Evolutionary conservation across 1,140 invertebrate genomes (phyloP), one percentile per base, ranked within the genome.

Genomic region (Ceratina calcarata): DNA sequence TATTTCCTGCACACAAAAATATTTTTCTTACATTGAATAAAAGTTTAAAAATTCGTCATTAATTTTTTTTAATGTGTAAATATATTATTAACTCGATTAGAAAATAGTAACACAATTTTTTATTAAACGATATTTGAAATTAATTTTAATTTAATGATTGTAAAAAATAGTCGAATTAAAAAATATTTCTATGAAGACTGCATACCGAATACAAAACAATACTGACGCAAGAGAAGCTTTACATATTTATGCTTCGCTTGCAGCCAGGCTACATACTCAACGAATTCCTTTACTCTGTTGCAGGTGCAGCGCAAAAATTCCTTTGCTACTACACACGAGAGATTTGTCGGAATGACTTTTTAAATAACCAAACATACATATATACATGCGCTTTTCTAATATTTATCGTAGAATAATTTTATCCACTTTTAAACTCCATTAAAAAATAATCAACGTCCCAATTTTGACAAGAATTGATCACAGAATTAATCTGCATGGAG

Each of bases 1-100:
- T 96, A 89, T 98, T 97, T 71, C 97, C 97, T 95, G 90, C 24
- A 86, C 92, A 81, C 53, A 45, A 8, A 85, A n/a, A 70, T n/a
- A 10, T 49, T 16, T 55, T 60, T 8, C 32, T 64, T 51, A 0
- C 0, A 55, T 15, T 15, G 45, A 55, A 2, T 22, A 78, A 20
- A n/a, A 32, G 32, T 18, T 20, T 32, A 32, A 65, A 51, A 12
- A 37, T 8, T n/a, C 12, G 45, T 64, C 2, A 32, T n/a, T 57
- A 57, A 57, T 57, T 57, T 57, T n/a, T 4, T 7, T 45, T 45
- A 45, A 45, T 45, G 37, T 45, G 6, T 10, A 45, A 45, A 1
- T 32, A 1, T 45, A 45, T 45, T 45, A 45, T 45, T 8, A 8
- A 45, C 37, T 45, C 7, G 8, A 45, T 0, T 10, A 45, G 8